Percentiles rank a stretch among this genome's conserved stretches.
phyloP scores from a whole-genome alignment of 2,888 invertebrate genomes.

The Lasioglossum pauxillum region DNA sequence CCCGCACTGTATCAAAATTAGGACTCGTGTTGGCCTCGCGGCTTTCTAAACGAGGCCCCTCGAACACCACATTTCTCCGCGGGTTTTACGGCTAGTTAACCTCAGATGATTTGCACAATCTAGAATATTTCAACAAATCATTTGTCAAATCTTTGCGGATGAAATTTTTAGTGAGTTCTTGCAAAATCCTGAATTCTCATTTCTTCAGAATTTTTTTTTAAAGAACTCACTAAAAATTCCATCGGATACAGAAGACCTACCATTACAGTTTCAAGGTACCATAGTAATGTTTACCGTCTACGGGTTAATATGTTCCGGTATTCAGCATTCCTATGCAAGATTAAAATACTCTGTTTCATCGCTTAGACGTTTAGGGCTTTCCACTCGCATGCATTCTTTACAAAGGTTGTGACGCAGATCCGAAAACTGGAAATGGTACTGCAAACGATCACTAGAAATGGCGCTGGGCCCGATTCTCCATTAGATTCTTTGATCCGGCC shows the following conservation, averaged over 20 bases:
- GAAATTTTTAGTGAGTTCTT: no score
- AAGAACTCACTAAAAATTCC: no score
- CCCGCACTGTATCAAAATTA: not conserved
- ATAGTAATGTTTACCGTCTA: no score
- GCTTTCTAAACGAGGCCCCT: not conserved
- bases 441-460: not conserved
- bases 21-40: not conserved
- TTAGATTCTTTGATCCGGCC: constrained; percentile 53
- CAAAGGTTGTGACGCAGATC: not conserved
- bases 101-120: not conserved
- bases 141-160: no score
- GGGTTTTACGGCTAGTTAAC: not conserved
- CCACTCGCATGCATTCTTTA: not conserved
- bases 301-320: no score
- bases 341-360: not conserved
- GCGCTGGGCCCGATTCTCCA: not conserved
- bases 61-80: not conserved
- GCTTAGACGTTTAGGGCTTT: not conserved
- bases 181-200: no score
- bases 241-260: no score
- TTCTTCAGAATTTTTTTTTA: no score
- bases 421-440: not conserved
- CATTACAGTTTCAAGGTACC: not conserved
- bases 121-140: no score
- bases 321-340: no score